These are phyloP conservation scores for Cerceris rybyensis DNA, from an alignment of 2,888 invertebrate species.

Conservation along the genomic window DNA sequence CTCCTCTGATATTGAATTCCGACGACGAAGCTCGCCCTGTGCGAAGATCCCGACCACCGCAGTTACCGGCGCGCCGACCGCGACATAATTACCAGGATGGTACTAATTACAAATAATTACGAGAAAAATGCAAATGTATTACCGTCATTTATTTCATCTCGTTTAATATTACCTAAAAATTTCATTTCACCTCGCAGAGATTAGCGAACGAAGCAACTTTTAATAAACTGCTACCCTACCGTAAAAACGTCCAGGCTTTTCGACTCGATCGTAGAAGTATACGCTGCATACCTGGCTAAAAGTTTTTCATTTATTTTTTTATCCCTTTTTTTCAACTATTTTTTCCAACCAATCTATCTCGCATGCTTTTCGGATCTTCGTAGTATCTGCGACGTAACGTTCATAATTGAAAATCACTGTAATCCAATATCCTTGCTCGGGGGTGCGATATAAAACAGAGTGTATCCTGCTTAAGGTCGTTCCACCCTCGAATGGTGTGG, in stretches of 20 bases:
- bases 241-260: conserved; percentile 11
- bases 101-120: neutral
- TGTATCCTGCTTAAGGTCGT: conserved; percentile 53
- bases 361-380: conserved; percentile 23
- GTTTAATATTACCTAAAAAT: conserved; percentile 21
- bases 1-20: conserved; percentile 46
- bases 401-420: conserved; percentile 76
- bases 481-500: conserved; percentile 30
- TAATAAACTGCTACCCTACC: conserved; percentile 38
- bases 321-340: neutral
- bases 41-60: neutral
- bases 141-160: neutral
- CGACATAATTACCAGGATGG: neutral
- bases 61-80: neutral
- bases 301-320: conserved; percentile 4
- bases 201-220: conserved; percentile 29
- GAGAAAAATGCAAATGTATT: neutral
- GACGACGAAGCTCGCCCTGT: neutral
- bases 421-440: conserved; percentile 63
- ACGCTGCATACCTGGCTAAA: conserved; percentile 33
- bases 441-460: conserved; percentile 56
- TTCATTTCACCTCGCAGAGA: conserved; percentile 19
- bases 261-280: conserved; percentile 24
- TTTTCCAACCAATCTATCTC: conserved; percentile 12
- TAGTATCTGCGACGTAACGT: conserved; percentile 18